These are phyloP conservation scores for Dasysyrphus tricinctus DNA, from an alignment of 2,888 invertebrate species.

Conservation along the genomic window DNA sequence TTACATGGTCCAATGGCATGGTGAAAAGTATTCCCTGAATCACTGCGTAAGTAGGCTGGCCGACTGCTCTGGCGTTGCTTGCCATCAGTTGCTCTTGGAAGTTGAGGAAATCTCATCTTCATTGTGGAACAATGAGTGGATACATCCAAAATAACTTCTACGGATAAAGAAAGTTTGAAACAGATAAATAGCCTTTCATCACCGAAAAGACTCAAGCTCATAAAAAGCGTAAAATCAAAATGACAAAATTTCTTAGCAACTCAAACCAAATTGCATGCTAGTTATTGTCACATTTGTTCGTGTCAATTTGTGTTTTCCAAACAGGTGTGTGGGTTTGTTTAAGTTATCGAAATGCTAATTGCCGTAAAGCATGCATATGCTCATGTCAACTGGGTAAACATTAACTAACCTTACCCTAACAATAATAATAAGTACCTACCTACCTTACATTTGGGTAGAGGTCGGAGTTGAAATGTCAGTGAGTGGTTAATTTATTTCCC, in stretches of 20 bases:
- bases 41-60: not conserved
- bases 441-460: too few relatives aligned
- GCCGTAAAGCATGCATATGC: constrained; percentile 44
- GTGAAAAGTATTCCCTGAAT: constrained; percentile 83
- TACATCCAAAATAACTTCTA: not conserved
- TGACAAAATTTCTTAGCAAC: not conserved
- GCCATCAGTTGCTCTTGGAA: not conserved
- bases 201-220: not conserved
- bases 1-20: constrained; percentile 84
- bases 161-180: not conserved
- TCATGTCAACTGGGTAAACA: constrained; percentile 32
- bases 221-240: not conserved
- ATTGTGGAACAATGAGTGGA: constrained; percentile 3
- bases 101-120: constrained; percentile 8
- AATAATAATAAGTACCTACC: constrained; percentile 2
- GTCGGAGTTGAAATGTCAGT: not conserved
- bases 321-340: constrained; percentile 21
- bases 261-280: not conserved
- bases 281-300: not conserved
- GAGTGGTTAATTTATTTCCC: constrained; percentile 8
- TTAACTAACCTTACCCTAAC: constrained; percentile 10
- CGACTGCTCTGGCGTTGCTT: not conserved
- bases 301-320: constrained; percentile 5
- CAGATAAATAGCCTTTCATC: not conserved
- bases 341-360: constrained; percentile 47